Conservation (phyloP, 2,888 invertebrate species). For the Homarus gammarus region DNA sequence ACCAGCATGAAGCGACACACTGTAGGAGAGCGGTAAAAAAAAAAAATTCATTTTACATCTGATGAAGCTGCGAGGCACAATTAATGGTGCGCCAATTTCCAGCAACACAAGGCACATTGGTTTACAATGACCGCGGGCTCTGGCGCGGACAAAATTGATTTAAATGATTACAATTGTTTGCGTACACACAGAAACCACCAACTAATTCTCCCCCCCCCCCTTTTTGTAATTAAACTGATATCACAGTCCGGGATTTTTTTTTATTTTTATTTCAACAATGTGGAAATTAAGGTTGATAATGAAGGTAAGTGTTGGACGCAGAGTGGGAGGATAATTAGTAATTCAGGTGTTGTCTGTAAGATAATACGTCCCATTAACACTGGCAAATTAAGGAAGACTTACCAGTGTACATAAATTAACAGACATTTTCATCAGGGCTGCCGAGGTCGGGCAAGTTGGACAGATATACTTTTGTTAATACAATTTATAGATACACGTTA, state of each 20-base stretch:
- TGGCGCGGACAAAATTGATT: slow-evolving; percentile 32
- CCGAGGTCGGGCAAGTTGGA: too few species aligned
- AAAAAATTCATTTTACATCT: not conserved
- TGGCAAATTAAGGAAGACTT: not conserved
- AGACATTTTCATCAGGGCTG: not conserved
- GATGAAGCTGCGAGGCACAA: slow-evolving; percentile 11
- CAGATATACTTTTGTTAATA: not conserved
- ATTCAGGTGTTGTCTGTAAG: not conserved
- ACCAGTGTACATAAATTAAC: not conserved
- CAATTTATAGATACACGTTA: not conserved
- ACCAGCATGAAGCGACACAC: not conserved
- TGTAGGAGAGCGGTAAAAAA: not conserved
- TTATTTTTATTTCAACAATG: not conserved
- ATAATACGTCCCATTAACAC: slow-evolving; percentile 3
- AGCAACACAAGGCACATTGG: slow-evolving; percentile 35
- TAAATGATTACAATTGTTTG: slow-evolving; percentile 46
- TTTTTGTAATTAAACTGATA: slow-evolving; percentile 18
- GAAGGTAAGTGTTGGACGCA: not conserved
- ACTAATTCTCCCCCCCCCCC: not conserved
- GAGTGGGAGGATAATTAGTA: not conserved
- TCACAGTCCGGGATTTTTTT: slow-evolving; percentile 2
- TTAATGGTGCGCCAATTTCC: slow-evolving; percentile 26
- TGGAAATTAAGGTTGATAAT: not conserved
- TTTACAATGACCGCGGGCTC: slow-evolving; percentile 37
- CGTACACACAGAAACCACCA: slow-evolving; percentile 31